Evolutionary conservation across 2,797 vertebrate species (phyloP).

Genomic region (Coluber constrictor): DNA sequence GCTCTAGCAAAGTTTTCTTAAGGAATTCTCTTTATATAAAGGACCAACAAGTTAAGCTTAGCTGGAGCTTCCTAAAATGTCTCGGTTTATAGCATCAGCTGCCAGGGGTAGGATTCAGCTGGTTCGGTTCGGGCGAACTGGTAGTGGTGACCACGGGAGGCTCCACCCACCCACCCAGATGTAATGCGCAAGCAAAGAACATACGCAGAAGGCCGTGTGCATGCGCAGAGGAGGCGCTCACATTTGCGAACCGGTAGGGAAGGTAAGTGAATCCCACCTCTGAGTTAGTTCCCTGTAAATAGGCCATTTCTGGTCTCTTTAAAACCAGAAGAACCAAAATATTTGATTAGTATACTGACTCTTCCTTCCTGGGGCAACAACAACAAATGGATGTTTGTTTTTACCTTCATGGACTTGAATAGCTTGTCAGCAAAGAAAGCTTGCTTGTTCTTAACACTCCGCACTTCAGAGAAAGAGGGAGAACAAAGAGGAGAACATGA

Average conservation of each 20-base stretch:
- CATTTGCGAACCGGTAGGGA: no score
- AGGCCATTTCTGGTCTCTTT: not conserved
- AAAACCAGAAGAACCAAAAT: not conserved
- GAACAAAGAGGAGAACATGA: not conserved
- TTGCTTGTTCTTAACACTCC: conserved; percentile 93
- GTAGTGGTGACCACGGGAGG: no score
- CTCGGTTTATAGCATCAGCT: not conserved
- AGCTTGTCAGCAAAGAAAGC: conserved; percentile 93
- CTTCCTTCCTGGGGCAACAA: not conserved
- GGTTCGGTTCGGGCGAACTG: no score
- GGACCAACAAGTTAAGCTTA: not conserved
- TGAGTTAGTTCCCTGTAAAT: not conserved
- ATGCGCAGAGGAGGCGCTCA: no score
- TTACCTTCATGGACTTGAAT: conserved; percentile 98
- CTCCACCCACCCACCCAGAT: no score
- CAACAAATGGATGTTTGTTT: accelerated
- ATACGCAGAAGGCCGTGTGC: no score
- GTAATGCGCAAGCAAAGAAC: no score
- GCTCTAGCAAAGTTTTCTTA: not conserved
- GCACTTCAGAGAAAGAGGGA: conserved; percentile 72
- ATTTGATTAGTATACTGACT: not conserved
- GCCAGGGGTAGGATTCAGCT: no score
- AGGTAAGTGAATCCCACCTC: no score
- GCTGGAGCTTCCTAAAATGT: not conserved
- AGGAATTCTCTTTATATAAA: not conserved